Conservation (phyloP, 1,140 invertebrate species). For the Brachionus sp. region DNA sequence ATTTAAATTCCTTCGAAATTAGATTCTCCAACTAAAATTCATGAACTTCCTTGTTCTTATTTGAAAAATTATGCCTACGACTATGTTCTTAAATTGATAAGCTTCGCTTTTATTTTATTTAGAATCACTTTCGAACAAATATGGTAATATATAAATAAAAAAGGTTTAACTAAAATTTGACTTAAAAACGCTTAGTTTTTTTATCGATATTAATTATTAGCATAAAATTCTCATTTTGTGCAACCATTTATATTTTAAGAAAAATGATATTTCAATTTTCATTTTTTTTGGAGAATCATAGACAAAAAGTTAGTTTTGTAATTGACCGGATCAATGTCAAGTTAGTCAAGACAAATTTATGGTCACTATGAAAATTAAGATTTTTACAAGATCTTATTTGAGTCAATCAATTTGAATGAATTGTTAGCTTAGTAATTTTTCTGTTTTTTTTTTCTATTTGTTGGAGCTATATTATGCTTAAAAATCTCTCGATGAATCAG, state of each 20-base stretch:
- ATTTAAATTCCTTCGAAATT: neutral
- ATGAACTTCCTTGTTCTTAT: neutral
- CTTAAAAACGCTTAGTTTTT: constrained; percentile 7
- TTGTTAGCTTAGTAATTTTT: neutral
- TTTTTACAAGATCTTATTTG: neutral
- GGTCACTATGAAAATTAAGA: neutral
- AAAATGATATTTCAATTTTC: no score
- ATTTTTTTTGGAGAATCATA: no score
- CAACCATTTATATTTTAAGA: neutral
- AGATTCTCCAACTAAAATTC: neutral
- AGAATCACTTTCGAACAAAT: constrained; percentile 8
- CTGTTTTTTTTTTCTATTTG: neutral
- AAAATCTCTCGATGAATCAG: neutral
- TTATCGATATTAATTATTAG: constrained; percentile 5
- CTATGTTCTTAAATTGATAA: neutral
- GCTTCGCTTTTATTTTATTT: neutral
- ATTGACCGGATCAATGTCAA: neutral
- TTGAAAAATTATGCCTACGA: neutral
- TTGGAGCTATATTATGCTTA: neutral
- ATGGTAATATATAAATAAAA: neutral
- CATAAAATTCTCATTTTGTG: neutral
- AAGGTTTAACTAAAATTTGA: neutral
- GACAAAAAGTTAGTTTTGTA: no score
- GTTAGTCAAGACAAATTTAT: neutral
- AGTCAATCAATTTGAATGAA: neutral